These are phyloP conservation scores for Cichlasoma orientale DNA, from an alignment of 2,797 vertebrate genomes.

Conservation along the genomic window DNA sequence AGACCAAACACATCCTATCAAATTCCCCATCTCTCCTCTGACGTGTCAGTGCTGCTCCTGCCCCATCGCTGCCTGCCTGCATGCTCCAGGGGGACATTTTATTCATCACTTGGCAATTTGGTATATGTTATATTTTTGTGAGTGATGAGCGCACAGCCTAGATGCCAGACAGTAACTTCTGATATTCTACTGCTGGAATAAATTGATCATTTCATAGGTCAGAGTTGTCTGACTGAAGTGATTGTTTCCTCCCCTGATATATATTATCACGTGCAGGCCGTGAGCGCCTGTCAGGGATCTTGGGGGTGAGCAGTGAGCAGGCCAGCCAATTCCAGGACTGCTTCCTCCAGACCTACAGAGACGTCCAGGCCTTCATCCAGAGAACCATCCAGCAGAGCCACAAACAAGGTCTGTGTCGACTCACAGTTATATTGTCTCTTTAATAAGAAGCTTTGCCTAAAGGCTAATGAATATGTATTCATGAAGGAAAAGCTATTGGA, in stretches of 20 bases:
- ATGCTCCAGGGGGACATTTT: not conserved
- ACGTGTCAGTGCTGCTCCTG: not conserved
- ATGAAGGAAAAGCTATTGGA: not conserved
- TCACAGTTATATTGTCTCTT: not conserved
- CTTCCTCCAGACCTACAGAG: slow-evolving; percentile 90
- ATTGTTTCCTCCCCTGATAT: not conserved
- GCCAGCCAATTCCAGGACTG: slow-evolving; percentile 87
- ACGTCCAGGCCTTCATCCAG: slow-evolving; percentile 87
- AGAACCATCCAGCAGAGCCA: slow-evolving; percentile 84
- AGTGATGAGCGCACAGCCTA: not conserved
- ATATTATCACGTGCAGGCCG: slow-evolving; percentile 76
- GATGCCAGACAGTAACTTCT: not conserved
- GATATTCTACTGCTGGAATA: not conserved
- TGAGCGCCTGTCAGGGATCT: slow-evolving; percentile 86
- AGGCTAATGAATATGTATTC: not conserved
- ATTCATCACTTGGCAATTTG: not conserved
- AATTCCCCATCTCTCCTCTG: not conserved
- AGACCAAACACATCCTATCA: not conserved
- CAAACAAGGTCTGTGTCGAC: slow-evolving; percentile 76
- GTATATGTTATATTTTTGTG: not conserved
- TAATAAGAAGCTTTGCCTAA: not conserved
- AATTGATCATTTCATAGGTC: not conserved
- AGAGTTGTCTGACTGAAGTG: not conserved
- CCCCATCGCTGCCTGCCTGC: not conserved
- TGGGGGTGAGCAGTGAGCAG: slow-evolving; percentile 84